Base-by-base conservation (phyloP, 2,113 vertebrate species). In the Condylura cristata region DNA sequence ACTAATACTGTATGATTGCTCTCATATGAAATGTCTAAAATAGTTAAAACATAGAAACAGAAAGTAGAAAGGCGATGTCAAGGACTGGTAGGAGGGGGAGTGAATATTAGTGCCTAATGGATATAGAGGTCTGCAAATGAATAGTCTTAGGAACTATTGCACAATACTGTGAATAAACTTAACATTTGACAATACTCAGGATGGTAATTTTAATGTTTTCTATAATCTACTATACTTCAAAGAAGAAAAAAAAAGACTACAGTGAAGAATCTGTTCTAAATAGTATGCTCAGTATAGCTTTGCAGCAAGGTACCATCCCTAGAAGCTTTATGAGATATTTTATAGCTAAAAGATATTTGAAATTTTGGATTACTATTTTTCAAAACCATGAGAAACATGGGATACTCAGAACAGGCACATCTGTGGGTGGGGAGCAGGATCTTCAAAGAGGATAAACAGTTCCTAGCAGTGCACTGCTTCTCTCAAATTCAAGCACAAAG, bases 261-360 rank as follows among this genome's bases (percentile, higher is more conserved):
- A 46, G 1, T 30, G 6, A 48, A 22, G 22, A 82, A 70, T 46
- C 24, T n/a, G 10, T 71, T 14, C 14, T n/a, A n/a, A n/a, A n/a
- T n/a, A n/a, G n/a, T 16, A 32, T 72, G 10, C 1, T 89, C 46
- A 63, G 26, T 13, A 89, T 2, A 8, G 16, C 32, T 82, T 76
- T 44, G 20, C 17, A 53, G 51, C 34, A 95, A 32, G 1, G 30
- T 56, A 46, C 37, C 12, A 22, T 56, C 14, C 4, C 11, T 66
- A 39, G 11, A 78, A 58, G 32, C 9, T 63, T 18, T 63, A 14
- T 39, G 28, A 44, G 5, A 63, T 83, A 63, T 71, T 89, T 78
- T 78, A 24, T 56, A 56, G 53, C 13, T 63, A 34, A 88, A 61
- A 87, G 14, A 83, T 78, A 70, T 87, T 53, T 89, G 70, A 79